Evolutionary conservation across 2,888 invertebrate species (phyloP).

Genomic region (Rapana venosa): DNA sequence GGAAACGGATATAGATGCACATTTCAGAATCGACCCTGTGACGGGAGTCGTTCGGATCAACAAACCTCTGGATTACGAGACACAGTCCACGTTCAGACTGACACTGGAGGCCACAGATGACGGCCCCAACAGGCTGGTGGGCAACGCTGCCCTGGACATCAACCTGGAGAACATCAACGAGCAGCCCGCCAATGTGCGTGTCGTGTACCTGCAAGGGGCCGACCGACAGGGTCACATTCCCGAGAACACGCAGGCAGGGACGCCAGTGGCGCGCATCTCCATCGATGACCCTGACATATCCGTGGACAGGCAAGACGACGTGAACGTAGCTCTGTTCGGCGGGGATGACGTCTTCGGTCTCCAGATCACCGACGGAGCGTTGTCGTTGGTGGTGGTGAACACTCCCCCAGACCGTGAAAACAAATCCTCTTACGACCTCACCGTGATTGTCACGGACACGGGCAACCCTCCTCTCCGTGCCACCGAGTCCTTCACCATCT

Average conservation of each 20-base stretch:
- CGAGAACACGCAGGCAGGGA: constrained; percentile 93
- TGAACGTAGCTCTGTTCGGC: constrained; percentile 92
- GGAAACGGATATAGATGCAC: constrained; percentile 89
- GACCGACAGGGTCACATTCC: constrained; percentile 90
- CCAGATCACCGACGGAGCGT: constrained; percentile 93
- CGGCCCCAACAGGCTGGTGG: constrained; percentile 92
- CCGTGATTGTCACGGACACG: constrained; percentile 95
- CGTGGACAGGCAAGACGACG: constrained; percentile 78
- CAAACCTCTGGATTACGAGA: constrained; percentile 93
- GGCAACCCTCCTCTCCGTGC: constrained; percentile 95
- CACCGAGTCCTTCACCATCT: constrained; percentile 90
- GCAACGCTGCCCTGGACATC: constrained; percentile 69
- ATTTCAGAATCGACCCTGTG: constrained; percentile 91
- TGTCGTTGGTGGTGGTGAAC: constrained; percentile 93
- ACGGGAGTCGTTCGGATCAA: constrained; percentile 88
- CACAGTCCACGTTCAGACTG: constrained; percentile 89
- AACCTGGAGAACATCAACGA: constrained; percentile 79
- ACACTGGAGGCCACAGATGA: constrained; percentile 95
- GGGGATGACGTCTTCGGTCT: constrained; percentile 95
- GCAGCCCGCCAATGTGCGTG: constrained; percentile 91
- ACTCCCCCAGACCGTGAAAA: constrained; percentile 94
- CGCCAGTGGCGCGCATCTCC: constrained; percentile 95
- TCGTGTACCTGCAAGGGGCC: constrained; percentile 94
- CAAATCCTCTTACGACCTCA: constrained; percentile 89
- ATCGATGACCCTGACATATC: constrained; percentile 93